Conservation (phyloP, 2,113 vertebrate genomes). For the Micronycteris hirsuta region DNA sequence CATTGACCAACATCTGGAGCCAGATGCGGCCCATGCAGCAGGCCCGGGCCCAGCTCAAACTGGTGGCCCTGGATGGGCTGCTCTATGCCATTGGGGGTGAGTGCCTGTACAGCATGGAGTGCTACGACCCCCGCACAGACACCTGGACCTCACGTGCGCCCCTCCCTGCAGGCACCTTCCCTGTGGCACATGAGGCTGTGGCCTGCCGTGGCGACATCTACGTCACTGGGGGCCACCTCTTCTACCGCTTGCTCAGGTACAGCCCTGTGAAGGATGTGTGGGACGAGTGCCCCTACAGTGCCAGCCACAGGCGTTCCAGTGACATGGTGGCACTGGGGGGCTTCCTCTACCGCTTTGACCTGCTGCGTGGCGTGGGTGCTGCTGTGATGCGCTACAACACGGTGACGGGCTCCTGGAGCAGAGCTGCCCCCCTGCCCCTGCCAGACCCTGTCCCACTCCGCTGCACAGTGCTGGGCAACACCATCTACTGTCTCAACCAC, state of each 20-base stretch:
- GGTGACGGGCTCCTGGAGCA: constrained; percentile 67
- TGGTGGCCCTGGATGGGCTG: constrained; percentile 75
- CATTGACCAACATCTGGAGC: constrained; percentile 75
- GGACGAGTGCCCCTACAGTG: constrained; percentile 75
- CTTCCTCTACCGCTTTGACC: constrained; percentile 77
- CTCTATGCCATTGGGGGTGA: constrained; percentile 79
- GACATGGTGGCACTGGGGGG: constrained; percentile 74
- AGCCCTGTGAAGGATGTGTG: constrained; percentile 63
- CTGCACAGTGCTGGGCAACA: constrained; percentile 61
- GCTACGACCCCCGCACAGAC: constrained; percentile 74
- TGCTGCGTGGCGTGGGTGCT: constrained; percentile 57
- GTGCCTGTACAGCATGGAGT: constrained; percentile 76
- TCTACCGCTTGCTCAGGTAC: constrained; percentile 76
- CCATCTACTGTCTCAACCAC: constrained; percentile 76
- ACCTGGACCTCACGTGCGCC: constrained; percentile 68
- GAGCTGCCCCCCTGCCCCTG: constrained; percentile 60
- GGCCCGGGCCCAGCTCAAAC: constrained; percentile 76
- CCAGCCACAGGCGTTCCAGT: constrained; percentile 72
- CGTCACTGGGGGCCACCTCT: constrained; percentile 75
- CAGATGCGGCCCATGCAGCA: constrained; percentile 75
- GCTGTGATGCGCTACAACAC: constrained; percentile 74
- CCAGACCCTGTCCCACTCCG: constrained; percentile 76
- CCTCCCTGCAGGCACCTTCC: constrained; percentile 75
- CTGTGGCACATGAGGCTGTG: constrained; percentile 76
- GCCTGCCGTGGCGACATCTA: constrained; percentile 78